Evolutionary conservation across 2,113 vertebrate species (phyloP).

Genomic region (Corythaeola cristata): DNA sequence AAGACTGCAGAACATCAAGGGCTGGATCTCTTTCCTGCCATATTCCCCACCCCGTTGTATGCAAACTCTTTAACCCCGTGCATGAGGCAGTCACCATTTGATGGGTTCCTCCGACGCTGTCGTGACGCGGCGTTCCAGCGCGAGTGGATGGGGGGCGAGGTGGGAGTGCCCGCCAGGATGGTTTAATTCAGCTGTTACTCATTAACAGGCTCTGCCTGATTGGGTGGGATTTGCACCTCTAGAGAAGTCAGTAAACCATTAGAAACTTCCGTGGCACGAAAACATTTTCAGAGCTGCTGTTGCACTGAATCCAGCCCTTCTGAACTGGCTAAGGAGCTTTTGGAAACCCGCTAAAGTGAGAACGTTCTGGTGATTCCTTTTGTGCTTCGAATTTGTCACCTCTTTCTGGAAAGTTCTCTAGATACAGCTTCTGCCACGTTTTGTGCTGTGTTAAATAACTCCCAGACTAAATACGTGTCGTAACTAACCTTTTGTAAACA

Average conservation of each 20-base stretch:
- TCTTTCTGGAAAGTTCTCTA: not conserved
- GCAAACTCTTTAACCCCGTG: not conserved
- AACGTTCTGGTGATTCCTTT: not conserved
- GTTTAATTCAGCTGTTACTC: too few species aligned
- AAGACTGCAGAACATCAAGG: not conserved
- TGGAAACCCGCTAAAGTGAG: not conserved
- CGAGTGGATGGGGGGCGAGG: not conserved
- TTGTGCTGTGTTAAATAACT: not conserved
- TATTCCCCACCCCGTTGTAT: fast-evolving
- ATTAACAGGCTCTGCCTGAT: too few species aligned
- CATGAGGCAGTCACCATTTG: fast-evolving
- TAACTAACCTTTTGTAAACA: not conserved
- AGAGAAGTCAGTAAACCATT: not conserved
- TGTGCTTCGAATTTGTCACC: not conserved
- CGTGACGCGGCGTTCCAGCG: fast-evolving
- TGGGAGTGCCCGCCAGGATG: not conserved
- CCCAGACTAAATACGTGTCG: not conserved
- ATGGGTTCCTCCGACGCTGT: not conserved
- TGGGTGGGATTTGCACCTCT: not conserved
- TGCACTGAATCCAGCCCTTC: not conserved
- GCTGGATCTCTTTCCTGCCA: fast-evolving
- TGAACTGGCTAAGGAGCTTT: not conserved
- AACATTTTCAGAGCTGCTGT: not conserved
- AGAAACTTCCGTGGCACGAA: fast-evolving
- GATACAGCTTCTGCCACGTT: not conserved